A percentile compares a stretch with the other conserved stretches of the same genome.
phyloP scores from a whole-genome alignment of 2,113 vertebrate species.

The Melanocharis versteri region DNA sequence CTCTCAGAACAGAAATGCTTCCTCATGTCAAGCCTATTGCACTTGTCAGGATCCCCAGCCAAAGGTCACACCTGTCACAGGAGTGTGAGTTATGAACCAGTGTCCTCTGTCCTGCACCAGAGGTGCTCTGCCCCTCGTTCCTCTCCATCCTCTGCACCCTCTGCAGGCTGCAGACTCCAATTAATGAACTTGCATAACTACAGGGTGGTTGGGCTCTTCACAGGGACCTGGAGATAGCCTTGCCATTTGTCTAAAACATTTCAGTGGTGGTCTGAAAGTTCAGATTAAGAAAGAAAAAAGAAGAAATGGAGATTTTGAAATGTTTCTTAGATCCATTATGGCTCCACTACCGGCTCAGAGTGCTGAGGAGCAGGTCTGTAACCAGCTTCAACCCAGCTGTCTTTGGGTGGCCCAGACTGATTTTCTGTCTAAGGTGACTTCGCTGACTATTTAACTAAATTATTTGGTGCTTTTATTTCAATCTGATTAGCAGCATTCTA shows the following conservation, averaged over 20 bases:
- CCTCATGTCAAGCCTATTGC: not conserved
- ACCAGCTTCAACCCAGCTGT: not conserved
- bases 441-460: not conserved
- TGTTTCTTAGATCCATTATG: not conserved
- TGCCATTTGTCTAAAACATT: not conserved
- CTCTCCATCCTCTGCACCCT: not conserved
- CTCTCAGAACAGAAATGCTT: not conserved
- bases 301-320: not conserved
- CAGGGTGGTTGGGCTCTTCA: not conserved
- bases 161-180: not conserved
- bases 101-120: not conserved
- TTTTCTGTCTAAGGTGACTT: not conserved
- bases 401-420: not conserved
- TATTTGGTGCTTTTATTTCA: not conserved
- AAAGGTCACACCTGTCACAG: not conserved
- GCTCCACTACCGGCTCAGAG: not conserved
- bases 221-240: not conserved
- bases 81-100: fast-evolving
- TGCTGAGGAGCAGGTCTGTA: not conserved
- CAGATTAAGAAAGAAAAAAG: not conserved
- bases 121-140: not conserved
- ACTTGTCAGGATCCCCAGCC: not conserved
- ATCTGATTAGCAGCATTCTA: not conserved
- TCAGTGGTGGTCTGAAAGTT: not conserved
- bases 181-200: not conserved